Base-by-base conservation (phyloP, 2,888 invertebrate genomes). In the Chloroclystis v-ata region DNA sequence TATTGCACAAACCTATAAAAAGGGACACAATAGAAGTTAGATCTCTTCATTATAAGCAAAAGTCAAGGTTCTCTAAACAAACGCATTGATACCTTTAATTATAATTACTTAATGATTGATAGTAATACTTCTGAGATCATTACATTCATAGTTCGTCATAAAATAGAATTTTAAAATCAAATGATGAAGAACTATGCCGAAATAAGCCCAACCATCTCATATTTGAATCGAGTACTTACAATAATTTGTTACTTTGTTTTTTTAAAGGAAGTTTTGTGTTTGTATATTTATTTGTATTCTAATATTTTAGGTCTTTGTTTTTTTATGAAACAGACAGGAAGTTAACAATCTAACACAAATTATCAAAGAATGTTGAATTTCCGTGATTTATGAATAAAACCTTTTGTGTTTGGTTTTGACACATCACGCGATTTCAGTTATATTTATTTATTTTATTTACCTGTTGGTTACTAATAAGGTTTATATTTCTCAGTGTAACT, bases 181-280 rank as follows among this genome's bases (percentile, higher is more conserved):
- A 32, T 32, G 13, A 32, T 32, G 32, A 32, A 12, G 32, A 32
- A n/a, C n/a, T n/a, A n/a, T n/a, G n/a, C n/a, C n/a, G n/a, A n/a
- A n/a, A n/a, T n/a, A n/a, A n/a, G n/a, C n/a, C n/a, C n/a, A n/a
- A n/a, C n/a, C n/a, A n/a, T n/a, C n/a, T n/a, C n/a, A n/a, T n/a
- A n/a, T n/a, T n/a, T n/a, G n/a, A n/a, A n/a, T n/a, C n/a, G n/a
- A n/a, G n/a, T n/a, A n/a, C n/a, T n/a, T n/a, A n/a, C n/a, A n/a
- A n/a, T n/a, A n/a, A n/a, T n/a, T n/a, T n/a, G n/a, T n/a, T n/a
- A n/a, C n/a, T n/a, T n/a, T n/a, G n/a, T n/a, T n/a, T n/a, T n/a
- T n/a, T n/a, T n/a, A n/a, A n/a, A n/a, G 32, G 32, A 32, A 32
- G n/a, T n/a, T 33, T n/a, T 33, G 5, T 13, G 5, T 7, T 13